phyloP scores from a whole-genome alignment of 2,113 vertebrate species.

The Spilogale gracilis region DNA sequence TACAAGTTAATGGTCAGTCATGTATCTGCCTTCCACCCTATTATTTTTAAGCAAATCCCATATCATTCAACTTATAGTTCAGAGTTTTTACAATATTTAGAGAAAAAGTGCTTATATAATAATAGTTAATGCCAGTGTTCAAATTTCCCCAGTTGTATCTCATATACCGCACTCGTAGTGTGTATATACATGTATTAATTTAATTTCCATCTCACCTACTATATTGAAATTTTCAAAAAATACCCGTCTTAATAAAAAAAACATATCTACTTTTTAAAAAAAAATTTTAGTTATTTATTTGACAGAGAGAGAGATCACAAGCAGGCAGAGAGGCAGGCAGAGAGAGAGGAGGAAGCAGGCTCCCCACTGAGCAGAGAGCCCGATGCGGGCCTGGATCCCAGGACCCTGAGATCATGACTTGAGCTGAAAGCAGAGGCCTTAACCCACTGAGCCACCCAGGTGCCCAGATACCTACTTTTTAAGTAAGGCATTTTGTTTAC shows the following conservation, averaged over 20 bases:
- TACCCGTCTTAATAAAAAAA: conserved; percentile 39
- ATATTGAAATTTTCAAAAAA: conserved; percentile 29
- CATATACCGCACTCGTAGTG: background rate
- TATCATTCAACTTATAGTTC: background rate
- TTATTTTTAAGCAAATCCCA: conserved; percentile 33
- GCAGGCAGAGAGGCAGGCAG: no score
- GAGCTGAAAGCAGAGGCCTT: no score
- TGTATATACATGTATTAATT: background rate
- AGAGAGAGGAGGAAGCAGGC: no score
- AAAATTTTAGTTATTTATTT: no score
- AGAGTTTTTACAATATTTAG: conserved; percentile 48
- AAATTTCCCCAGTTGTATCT: background rate
- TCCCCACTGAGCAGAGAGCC: no score
- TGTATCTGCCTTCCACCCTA: background rate
- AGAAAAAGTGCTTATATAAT: conserved; percentile 35
- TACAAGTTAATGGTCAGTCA: background rate
- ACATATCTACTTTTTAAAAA: background rate
- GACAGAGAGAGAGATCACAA: no score
- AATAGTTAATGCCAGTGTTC: conserved; percentile 11
- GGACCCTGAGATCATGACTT: no score
- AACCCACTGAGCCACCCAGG: no score
- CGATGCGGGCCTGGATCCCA: no score
- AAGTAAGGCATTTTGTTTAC: conserved; percentile 61
- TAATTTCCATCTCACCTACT: background rate
- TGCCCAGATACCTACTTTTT: background rate